phyloP scores from a whole-genome alignment of 2,797 vertebrate species.

The Sorex maritimensis region DNA sequence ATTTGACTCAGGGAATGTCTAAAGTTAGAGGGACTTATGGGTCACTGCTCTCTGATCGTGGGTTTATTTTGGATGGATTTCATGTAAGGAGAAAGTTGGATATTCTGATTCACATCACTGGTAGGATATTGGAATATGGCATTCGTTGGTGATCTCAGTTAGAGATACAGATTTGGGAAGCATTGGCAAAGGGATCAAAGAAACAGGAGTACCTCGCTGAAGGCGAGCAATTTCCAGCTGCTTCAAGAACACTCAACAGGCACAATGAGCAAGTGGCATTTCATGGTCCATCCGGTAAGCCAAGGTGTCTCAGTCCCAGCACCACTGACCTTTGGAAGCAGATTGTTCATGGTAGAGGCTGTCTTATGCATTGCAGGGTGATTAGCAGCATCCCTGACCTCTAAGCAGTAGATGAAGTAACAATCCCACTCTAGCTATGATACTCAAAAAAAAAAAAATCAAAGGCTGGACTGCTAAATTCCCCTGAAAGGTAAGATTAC shows the following conservation, averaged over 20 bases:
- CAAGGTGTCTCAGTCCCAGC: background rate
- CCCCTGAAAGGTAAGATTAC: background rate
- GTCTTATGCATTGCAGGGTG: background rate
- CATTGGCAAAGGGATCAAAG: slow-evolving; percentile 7
- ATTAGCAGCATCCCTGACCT: slow-evolving; percentile 40
- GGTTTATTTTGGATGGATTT: background rate
- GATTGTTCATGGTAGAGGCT: background rate
- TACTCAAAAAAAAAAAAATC: background rate
- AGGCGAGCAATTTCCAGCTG: background rate
- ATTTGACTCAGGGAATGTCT: background rate
- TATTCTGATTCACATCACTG: background rate
- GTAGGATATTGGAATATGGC: background rate
- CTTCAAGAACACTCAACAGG: background rate
- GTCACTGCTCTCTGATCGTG: too few relatives aligned
- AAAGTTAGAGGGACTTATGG: too few relatives aligned
- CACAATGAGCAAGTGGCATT: background rate
- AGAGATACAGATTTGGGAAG: background rate
- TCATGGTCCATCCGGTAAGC: slow-evolving; percentile 19
- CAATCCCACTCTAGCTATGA: slow-evolving; percentile 16
- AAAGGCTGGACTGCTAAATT: slow-evolving; percentile 2
- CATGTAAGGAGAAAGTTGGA: background rate
- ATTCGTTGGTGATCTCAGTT: background rate
- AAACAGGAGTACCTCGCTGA: background rate
- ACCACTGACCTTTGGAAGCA: background rate
- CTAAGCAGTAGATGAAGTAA: background rate